phyloP scores from a whole-genome alignment of 1,140 invertebrate genomes.

The Ridgeia piscesae region DNA sequence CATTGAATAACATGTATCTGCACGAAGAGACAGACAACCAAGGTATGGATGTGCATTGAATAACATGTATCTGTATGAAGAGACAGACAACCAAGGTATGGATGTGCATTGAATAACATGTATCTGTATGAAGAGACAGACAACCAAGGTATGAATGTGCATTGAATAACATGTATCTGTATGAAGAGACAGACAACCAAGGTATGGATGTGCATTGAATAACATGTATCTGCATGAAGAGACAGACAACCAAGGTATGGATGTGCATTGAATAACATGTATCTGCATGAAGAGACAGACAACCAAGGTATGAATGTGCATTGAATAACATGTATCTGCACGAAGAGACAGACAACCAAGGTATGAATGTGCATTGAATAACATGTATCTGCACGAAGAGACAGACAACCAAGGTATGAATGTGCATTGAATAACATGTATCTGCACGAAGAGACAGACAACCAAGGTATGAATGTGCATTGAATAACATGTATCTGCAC shows the following conservation, averaged over 20 bases:
- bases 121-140: conserved; percentile 41
- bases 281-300: conserved; percentile 40
- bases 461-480: background rate
- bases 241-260: background rate
- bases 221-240: conserved; percentile 47
- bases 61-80: conserved; percentile 49
- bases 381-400: conserved; percentile 46
- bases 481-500: too few relatives aligned
- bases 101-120: too few relatives aligned
- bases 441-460: conserved; percentile 37
- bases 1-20: too few relatives aligned
- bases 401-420: background rate
- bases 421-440: too few relatives aligned
- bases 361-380: background rate
- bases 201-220: background rate
- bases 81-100: background rate
- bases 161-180: too few relatives aligned
- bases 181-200: background rate
- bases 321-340: too few relatives aligned
- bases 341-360: background rate
- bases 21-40: background rate
- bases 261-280: too few relatives aligned
- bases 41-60: background rate
- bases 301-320: background rate
- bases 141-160: background rate